phyloP scores from a whole-genome alignment of 2,113 vertebrate species.

The Semnornis frantzii region DNA sequence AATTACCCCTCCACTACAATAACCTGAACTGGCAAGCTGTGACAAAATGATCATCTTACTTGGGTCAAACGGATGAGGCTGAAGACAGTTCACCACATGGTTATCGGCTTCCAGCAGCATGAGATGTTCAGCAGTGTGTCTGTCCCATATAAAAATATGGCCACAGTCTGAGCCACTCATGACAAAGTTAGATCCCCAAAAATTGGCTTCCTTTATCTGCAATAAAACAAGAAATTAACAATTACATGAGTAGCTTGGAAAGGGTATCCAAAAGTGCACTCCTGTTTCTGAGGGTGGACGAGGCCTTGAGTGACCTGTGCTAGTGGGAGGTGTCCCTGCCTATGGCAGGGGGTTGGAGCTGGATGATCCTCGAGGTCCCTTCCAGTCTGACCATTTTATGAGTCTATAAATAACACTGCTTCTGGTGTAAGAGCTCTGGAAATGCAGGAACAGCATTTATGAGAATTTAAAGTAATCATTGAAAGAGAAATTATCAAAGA shows the following conservation, averaged over 20 bases:
- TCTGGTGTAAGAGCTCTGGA: neutral
- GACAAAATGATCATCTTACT: constrained; percentile 78
- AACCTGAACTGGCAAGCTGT: neutral
- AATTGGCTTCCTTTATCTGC: constrained; percentile 98
- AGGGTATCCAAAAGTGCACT: neutral
- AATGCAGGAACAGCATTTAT: neutral
- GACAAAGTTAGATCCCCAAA: constrained; percentile 98
- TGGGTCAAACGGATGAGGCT: constrained; percentile 96
- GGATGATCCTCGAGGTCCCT: too few species aligned
- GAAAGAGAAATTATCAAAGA: neutral
- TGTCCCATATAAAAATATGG: constrained; percentile 98
- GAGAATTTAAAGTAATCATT: neutral
- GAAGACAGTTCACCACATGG: constrained; percentile 98
- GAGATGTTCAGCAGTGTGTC: constrained; percentile 92
- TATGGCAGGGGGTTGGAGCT: too few species aligned
- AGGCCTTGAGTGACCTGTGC: too few species aligned
- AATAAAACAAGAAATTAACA: neutral
- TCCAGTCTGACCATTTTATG: too few species aligned
- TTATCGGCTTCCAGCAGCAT: constrained; percentile 99
- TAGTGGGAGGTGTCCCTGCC: too few species aligned
- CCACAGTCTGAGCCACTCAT: constrained; percentile 99
- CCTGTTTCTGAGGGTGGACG: neutral
- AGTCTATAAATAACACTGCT: neutral
- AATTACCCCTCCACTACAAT: too few species aligned
- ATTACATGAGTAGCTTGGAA: neutral